Conservation (phyloP, 1,140 invertebrate genomes). For the Tribolium madens region DNA sequence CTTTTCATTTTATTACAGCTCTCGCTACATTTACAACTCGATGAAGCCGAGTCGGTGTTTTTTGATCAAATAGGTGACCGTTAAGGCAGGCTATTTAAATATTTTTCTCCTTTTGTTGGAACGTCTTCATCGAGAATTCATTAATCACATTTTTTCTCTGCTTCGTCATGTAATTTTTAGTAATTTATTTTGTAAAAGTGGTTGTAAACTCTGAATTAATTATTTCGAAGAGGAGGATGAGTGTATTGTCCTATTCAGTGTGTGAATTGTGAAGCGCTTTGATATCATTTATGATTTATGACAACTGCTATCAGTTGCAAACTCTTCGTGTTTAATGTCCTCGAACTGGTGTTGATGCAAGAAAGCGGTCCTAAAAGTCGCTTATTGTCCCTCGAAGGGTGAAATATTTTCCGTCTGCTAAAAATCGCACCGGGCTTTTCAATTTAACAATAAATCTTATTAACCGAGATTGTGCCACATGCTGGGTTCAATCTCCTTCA, state of each 20-base stretch:
- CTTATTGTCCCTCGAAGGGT: background rate
- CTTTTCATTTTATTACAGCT: constrained; percentile 8
- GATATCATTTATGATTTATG: constrained; percentile 22
- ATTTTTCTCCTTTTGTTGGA: background rate
- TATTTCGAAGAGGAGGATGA: background rate
- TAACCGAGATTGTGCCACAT: constrained; percentile 38
- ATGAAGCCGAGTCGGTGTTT: background rate
- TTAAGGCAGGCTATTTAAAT: background rate
- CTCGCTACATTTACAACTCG: constrained; percentile 1
- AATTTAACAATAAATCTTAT: constrained; percentile 42
- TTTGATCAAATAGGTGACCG: background rate
- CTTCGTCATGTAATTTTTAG: background rate
- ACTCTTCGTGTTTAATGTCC: constrained; percentile 17
- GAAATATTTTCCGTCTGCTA: constrained; percentile 24
- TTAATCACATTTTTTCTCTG: background rate
- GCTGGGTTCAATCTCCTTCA: constrained; percentile 43
- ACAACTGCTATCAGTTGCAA: background rate
- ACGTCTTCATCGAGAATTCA: background rate
- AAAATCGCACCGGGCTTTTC: constrained; percentile 27
- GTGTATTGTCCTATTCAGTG: background rate
- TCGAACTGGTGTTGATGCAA: constrained; percentile 11
- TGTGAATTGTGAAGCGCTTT: background rate
- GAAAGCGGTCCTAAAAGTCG: background rate
- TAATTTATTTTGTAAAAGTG: background rate
- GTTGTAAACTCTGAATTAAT: background rate